Evolutionary conservation across 2,888 invertebrate species (phyloP).

Genomic region (Noctua janthina): DNA sequence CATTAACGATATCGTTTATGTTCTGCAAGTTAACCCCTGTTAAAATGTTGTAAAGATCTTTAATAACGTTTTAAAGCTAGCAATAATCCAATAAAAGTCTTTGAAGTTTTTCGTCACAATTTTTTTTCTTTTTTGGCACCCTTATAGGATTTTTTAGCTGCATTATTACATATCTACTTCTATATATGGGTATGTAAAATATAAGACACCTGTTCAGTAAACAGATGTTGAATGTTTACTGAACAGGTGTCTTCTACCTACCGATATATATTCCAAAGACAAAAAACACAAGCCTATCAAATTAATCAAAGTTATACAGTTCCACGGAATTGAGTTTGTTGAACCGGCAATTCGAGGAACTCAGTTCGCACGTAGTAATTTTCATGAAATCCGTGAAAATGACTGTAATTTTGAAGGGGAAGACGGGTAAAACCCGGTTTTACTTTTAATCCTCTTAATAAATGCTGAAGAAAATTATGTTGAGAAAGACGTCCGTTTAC

Average conservation of each 20-base stretch:
- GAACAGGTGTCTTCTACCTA: neutral
- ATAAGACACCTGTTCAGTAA: no score
- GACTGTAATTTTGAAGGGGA: constrained; percentile 38
- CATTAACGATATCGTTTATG: constrained; percentile 46
- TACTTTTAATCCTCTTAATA: constrained; percentile 51
- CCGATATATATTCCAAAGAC: neutral
- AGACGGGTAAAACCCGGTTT: constrained; percentile 19
- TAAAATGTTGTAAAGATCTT: neutral
- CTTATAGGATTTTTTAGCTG: neutral
- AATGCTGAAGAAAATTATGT: constrained; percentile 37
- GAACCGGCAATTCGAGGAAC: constrained; percentile 33
- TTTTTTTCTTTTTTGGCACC: fast-evolving
- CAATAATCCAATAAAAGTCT: neutral
- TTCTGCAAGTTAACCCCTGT: constrained; percentile 4
- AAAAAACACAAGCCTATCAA: constrained; percentile 16
- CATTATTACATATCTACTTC: neutral
- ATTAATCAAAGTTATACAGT: constrained; percentile 29
- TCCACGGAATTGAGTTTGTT: constrained; percentile 36
- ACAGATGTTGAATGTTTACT: no score
- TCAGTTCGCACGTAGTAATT: constrained; percentile 46
- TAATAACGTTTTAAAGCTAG: neutral
- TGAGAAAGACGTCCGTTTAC: constrained; percentile 9
- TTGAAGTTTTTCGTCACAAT: neutral
- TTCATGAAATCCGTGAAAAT: constrained; percentile 52
- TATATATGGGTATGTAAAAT: no score